Percentiles rank a stretch among this genome's conserved stretches.
Conservation (phyloP, 1,140 invertebrate species). For the Bombyx mori region DNA sequence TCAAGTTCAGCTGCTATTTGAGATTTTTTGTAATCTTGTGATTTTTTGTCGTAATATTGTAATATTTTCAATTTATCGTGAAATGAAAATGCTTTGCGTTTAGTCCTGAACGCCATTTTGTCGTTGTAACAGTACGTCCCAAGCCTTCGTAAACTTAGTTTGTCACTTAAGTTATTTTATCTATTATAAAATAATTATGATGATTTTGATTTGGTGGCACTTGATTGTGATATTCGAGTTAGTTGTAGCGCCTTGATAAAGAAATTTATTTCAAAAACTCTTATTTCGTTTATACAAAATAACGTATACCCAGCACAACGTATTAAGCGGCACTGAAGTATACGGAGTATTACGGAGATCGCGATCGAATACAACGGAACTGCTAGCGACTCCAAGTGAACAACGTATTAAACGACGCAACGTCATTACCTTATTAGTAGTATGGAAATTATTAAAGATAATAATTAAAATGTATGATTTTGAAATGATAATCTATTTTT, state of each 20-base stretch:
- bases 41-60: constrained; percentile 7
- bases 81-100: constrained; percentile 1
- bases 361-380: neutral
- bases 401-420: too few species aligned
- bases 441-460: too few species aligned
- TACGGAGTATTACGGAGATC: constrained; percentile 3
- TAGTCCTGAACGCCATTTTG: constrained; percentile 3
- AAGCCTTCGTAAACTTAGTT: neutral
- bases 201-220: neutral
- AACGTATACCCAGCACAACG: constrained; percentile 3
- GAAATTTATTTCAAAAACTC: neutral
- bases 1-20: constrained; percentile 7
- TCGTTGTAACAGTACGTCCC: neutral
- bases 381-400: too few species aligned
- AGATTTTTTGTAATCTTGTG: constrained; percentile 3
- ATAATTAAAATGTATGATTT: too few species aligned
- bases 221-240: neutral
- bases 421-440: too few species aligned
- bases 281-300: neutral
- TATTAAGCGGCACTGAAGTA: constrained; percentile 8
- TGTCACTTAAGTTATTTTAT: neutral
- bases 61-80: constrained; percentile 6
- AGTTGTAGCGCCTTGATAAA: neutral
- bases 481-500: too few species aligned
- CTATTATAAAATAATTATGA: too few species aligned